Evolutionary conservation across 2,113 vertebrate genomes (phyloP).

Genomic region (Daubentonia madagascariensis): DNA sequence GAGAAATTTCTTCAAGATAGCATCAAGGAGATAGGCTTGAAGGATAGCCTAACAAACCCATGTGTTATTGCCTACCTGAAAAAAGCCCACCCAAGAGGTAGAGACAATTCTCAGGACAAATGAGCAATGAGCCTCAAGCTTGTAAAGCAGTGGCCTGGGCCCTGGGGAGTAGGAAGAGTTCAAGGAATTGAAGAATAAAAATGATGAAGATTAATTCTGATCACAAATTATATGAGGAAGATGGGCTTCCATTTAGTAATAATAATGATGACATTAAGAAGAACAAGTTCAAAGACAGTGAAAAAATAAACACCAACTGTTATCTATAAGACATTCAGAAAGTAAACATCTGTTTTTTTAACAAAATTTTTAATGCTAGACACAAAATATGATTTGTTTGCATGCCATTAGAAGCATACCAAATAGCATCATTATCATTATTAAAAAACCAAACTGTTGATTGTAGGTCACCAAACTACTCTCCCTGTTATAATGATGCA

Average conservation of each 20-base stretch:
- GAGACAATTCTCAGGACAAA: no score
- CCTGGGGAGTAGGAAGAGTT: neutral
- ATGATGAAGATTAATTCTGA: neutral
- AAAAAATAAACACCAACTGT: neutral
- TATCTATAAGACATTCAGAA: neutral
- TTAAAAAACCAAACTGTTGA: neutral
- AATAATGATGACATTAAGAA: neutral
- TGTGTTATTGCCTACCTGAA: neutral
- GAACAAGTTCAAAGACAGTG: neutral
- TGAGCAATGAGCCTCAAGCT: neutral
- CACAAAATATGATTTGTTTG: neutral
- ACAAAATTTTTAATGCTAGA: neutral
- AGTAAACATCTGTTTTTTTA: neutral
- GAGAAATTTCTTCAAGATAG: neutral
- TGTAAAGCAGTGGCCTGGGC: rapidly evolving
- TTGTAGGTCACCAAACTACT: neutral
- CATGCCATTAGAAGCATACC: neutral
- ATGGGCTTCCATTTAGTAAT: neutral
- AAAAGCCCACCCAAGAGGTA: neutral
- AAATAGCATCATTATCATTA: neutral
- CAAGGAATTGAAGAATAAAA: neutral
- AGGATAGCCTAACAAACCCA: neutral
- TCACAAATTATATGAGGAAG: neutral
- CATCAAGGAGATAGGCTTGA: neutral
- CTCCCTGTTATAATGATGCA: neutral